phyloP scores from a whole-genome alignment of 2,113 vertebrate species.

The Nibea coibor region DNA sequence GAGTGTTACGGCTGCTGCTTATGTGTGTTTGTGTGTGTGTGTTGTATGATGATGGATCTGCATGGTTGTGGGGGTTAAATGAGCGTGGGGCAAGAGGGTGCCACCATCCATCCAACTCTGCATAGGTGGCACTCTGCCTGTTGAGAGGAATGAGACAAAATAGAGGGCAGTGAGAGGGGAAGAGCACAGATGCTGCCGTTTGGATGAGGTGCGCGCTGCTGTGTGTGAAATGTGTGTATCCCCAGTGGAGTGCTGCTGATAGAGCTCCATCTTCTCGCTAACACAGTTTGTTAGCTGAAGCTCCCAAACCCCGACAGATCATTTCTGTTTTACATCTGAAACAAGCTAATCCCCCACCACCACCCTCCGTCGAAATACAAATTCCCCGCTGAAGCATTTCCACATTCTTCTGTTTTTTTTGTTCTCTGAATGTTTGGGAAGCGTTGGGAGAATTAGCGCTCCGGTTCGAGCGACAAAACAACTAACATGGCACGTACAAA shows the following conservation, averaged over 20 bases:
- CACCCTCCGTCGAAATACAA: conserved; percentile 32
- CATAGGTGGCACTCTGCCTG: conserved; percentile 56
- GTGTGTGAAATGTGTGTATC: conserved; percentile 61
- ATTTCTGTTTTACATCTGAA: conserved; percentile 53
- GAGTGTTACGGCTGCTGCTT: conserved; percentile 25
- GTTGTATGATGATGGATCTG: conserved; percentile 68
- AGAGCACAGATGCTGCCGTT: conserved; percentile 64
- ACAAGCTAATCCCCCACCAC: conserved; percentile 27
- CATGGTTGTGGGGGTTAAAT: conserved; percentile 74
- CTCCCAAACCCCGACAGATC: conserved; percentile 40
- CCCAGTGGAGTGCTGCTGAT: conserved; percentile 51
- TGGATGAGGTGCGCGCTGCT: conserved; percentile 51
- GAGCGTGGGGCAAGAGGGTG: conserved; percentile 58
- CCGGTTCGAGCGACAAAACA: conserved; percentile 15
- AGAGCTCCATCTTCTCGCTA: conserved; percentile 53
- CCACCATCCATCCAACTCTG: conserved; percentile 67
- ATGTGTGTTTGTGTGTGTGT: conserved; percentile 27
- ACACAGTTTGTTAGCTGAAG: conserved; percentile 57
- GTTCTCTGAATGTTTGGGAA: not conserved
- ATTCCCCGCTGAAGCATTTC: conserved; percentile 31
- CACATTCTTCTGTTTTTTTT: not conserved
- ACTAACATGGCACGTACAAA: conserved; percentile 21
- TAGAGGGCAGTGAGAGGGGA: conserved; percentile 65
- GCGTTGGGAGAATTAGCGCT: not conserved
- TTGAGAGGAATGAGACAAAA: conserved; percentile 55